These are phyloP conservation scores for Agelastica alni DNA, from an alignment of 2,888 invertebrate species.

Conservation along the genomic window DNA sequence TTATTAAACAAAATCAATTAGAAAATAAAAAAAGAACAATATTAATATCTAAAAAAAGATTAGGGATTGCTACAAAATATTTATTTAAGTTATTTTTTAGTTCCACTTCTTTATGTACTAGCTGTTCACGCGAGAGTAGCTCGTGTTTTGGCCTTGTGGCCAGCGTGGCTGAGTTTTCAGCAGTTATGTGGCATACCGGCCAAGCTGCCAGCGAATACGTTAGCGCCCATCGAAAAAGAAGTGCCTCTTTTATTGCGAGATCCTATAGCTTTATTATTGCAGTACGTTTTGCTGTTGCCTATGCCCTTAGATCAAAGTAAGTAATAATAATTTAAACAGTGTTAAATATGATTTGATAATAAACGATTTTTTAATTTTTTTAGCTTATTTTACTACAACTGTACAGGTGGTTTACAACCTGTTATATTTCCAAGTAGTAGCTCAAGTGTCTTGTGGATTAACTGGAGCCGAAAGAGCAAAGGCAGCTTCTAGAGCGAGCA, in stretches of 20 bases:
- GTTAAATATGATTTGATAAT: neutral
- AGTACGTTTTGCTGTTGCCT: constrained; percentile 84
- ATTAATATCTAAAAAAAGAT: too few relatives aligned
- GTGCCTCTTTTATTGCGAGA: constrained; percentile 88
- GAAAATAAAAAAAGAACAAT: too few relatives aligned
- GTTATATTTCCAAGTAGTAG: constrained; percentile 85
- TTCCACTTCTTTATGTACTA: constrained; percentile 85
- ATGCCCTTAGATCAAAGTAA: constrained; percentile 84
- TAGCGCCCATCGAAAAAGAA: constrained; percentile 60
- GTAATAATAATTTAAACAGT: constrained; percentile 47
- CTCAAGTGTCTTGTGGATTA: constrained; percentile 74
- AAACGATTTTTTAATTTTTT: constrained; percentile 30
- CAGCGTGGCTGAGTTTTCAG: constrained; percentile 60
- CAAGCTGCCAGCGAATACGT: constrained; percentile 47
- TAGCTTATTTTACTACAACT: constrained; percentile 87
- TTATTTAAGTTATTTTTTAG: constrained; percentile 61
- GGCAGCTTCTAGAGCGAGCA: constrained; percentile 41
- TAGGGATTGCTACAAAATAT: too few relatives aligned
- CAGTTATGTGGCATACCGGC: constrained; percentile 59
- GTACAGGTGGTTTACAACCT: constrained; percentile 88
- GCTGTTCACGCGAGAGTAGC: constrained; percentile 83
- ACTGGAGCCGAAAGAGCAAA: constrained; percentile 67
- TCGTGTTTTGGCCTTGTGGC: constrained; percentile 65
- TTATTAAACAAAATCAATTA: too few relatives aligned
- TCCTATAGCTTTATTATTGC: constrained; percentile 82